Evolutionary conservation across 2,113 vertebrate genomes (phyloP).

Genomic region (Cyprinodon variegatus): DNA sequence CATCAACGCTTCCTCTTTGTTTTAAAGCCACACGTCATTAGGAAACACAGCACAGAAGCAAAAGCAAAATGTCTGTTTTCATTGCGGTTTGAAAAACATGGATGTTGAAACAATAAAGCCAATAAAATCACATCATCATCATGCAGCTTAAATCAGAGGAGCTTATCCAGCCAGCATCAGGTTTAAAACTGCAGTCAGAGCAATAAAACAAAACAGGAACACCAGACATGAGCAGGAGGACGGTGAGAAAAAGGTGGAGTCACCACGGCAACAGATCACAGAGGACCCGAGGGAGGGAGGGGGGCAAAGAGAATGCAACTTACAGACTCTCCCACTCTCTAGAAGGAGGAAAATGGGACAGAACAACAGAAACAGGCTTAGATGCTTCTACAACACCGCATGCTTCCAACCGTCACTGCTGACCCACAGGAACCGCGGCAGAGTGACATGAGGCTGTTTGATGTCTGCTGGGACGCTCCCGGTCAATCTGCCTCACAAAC

Average conservation of each 20-base stretch:
- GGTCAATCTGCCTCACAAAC: too few relatives aligned
- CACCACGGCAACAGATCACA: conserved; percentile 53
- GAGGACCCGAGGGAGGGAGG: conserved; percentile 67
- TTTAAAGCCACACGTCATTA: not conserved
- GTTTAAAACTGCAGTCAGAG: conserved; percentile 17
- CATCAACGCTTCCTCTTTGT: conserved; percentile 45
- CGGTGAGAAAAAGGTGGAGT: conserved; percentile 33
- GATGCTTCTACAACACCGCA: conserved; percentile 61
- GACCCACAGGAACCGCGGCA: not conserved
- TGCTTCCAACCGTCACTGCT: conserved; percentile 47
- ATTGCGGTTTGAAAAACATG: not conserved
- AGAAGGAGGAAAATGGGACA: conserved; percentile 80
- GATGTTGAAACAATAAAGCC: conserved; percentile 13
- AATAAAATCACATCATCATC: not conserved
- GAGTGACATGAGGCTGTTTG: conserved; percentile 16
- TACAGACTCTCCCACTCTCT: conserved; percentile 98
- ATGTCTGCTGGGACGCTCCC: conserved; percentile 3
- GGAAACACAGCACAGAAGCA: not conserved
- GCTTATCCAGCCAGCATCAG: conserved; percentile 15
- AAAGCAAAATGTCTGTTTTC: not conserved
- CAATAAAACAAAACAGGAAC: conserved; percentile 14
- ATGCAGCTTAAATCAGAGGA: conserved; percentile 31
- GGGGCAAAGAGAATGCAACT: conserved; percentile 82
- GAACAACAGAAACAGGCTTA: conserved; percentile 82
- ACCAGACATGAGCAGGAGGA: conserved; percentile 44